Evolutionary conservation across 1,140 invertebrate species (phyloP), one percentile per base, ranked within the genome.

Genomic region (Phymastichus coffea): DNA sequence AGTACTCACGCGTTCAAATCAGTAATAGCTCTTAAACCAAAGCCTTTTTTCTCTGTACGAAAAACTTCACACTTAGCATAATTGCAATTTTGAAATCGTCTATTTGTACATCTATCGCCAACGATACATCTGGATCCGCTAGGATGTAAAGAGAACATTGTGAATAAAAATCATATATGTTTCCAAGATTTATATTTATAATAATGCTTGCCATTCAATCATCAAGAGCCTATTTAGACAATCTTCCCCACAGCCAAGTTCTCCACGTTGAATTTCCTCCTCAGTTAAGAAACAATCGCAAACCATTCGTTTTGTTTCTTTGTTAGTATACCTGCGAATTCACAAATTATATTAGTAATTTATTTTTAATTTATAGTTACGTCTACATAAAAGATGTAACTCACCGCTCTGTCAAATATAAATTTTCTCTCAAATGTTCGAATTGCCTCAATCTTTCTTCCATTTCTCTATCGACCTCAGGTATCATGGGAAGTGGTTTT

Each of bases 201-300:
- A 47, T 28, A 47, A 23, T 48, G 65, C 74, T 81, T 83, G 94
- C 93, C 96, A 99, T 87, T 99, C 97, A 75, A 99, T 98, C 89
- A 98, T 94, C 4, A 99, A 85, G 73, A 98, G 85, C 73, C 95
- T 87, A 82, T 99, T 99, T 4, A 98, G 84, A 81, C 97, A 99
- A 78, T 98, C 94, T 71, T 95, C 92, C 0, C 93, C 93, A 81
- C 96, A 99, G 28, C 93, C 94, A 23, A 87, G 78, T 75, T 94
- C 88, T 1, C 92, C 93, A 59, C 88, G 79, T 28, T 86, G 84
- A 56, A 93, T 84, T 66, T 98, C 95, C 71, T 95, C 93, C 75
- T 90, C 88, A 4, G 92, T 93, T 57, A 94, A 81, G 67, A 91
- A 91, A 79, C 96, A 98, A 78, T 98, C 95, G 80, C 97, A 98